A percentile compares a stretch with the other conserved stretches of the same genome.
These are phyloP conservation scores for Trissolcus brochymenae DNA, from an alignment of 2,888 invertebrate genomes.

Conservation along the genomic window DNA sequence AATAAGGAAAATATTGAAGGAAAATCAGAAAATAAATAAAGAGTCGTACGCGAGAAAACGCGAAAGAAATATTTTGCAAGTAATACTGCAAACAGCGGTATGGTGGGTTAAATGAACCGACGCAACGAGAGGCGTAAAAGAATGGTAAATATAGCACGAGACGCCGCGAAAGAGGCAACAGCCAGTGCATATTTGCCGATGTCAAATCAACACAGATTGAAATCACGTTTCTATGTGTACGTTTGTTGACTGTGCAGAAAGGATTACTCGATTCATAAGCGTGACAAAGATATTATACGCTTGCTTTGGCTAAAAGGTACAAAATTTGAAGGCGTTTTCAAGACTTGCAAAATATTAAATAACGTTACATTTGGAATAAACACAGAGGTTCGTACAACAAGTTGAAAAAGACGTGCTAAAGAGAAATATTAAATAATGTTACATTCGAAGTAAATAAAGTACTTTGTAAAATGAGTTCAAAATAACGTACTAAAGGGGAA, in stretches of 20 bases:
- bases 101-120: conserved; percentile 72
- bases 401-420: no score
- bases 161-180: conserved; percentile 62
- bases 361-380: conserved; percentile 24
- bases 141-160: conserved; percentile 69
- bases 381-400: conserved; percentile 6
- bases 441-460: no score
- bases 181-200: conserved; percentile 69
- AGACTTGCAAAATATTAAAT: conserved; percentile 22
- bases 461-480: no score
- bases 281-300: conserved; percentile 52
- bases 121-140: conserved; percentile 63
- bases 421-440: no score
- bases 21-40: conserved; percentile 33
- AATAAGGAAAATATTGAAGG: conserved; percentile 37
- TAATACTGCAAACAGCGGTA: conserved; percentile 67
- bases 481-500: no score
- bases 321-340: conserved; percentile 31
- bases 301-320: conserved; percentile 33
- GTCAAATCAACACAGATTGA: conserved; percentile 74
- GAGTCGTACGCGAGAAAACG: conserved; percentile 56
- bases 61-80: conserved; percentile 70
- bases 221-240: conserved; percentile 66
- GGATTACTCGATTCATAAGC: conserved; percentile 48
- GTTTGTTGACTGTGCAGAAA: conserved; percentile 66